These are phyloP conservation scores for Drosophila neoperkinsi DNA, from an alignment of 2,888 invertebrate species.

Conservation along the genomic window DNA sequence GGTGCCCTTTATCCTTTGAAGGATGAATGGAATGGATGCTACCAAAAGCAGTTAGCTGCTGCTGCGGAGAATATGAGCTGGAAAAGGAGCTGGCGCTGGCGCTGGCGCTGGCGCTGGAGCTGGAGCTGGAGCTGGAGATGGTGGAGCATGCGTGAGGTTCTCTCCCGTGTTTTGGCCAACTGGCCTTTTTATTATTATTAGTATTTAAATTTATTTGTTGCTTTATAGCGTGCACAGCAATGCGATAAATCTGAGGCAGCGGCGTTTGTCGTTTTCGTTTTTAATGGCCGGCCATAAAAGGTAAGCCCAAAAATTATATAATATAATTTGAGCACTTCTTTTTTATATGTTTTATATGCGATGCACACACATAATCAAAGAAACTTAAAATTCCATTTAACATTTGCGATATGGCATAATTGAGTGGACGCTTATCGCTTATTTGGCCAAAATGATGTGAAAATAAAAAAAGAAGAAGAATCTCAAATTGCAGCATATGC, in stretches of 20 bases:
- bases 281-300: constrained; percentile 76
- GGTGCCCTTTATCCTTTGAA: constrained; percentile 73
- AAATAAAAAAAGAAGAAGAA: background rate
- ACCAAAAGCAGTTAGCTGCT: constrained; percentile 46
- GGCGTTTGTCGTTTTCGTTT: constrained; percentile 59
- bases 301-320: constrained; percentile 71
- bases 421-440: constrained; percentile 58
- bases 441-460: constrained; percentile 6
- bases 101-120: background rate
- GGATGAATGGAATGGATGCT: constrained; percentile 60
- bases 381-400: constrained; percentile 77
- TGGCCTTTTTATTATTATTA: constrained; percentile 75
- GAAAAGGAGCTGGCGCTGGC: constrained; percentile 9
- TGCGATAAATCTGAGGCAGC: constrained; percentile 74
- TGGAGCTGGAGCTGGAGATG: constrained; percentile 2
- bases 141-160: constrained; percentile 61
- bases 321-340: constrained; percentile 49
- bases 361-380: constrained; percentile 66
- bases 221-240: constrained; percentile 74
- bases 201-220: constrained; percentile 81
- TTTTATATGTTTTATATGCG: background rate
- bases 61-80: constrained; percentile 12
- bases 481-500: constrained; percentile 69
- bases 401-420: constrained; percentile 76
- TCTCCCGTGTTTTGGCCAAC: constrained; percentile 22